Conservation (phyloP, 2,888 invertebrate species). For the Flexamia atlantica region DNA sequence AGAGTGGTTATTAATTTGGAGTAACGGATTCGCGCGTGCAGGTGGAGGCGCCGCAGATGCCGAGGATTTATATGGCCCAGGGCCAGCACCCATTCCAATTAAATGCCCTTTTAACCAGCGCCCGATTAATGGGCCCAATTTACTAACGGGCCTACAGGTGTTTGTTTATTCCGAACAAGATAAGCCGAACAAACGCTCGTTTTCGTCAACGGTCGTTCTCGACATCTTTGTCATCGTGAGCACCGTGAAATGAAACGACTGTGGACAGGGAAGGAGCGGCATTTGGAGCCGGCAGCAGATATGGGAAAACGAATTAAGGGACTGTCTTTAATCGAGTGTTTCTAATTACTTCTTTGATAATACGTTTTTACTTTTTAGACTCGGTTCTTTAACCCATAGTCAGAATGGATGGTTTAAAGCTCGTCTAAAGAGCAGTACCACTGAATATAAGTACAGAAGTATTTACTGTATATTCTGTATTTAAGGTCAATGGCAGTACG, state of each 20-base stretch:
- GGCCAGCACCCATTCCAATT: slow-evolving; percentile 54
- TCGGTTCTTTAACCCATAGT: too few species aligned
- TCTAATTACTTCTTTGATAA: too few species aligned
- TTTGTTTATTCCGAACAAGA: slow-evolving; percentile 56
- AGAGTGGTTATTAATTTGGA: slow-evolving; percentile 54
- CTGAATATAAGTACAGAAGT: too few species aligned
- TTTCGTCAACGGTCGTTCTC: slow-evolving; percentile 22
- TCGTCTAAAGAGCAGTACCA: too few species aligned
- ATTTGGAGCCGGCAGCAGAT: too few species aligned
- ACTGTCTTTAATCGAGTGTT: too few species aligned
- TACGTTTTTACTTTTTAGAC: too few species aligned
- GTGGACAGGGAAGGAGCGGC: not conserved
- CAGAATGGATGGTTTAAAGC: too few species aligned
- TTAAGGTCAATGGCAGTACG: too few species aligned
- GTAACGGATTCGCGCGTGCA: slow-evolving; percentile 48
- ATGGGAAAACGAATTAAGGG: too few species aligned
- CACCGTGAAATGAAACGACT: slow-evolving; percentile 34
- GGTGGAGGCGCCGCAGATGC: slow-evolving; percentile 20
- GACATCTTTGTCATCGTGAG: slow-evolving; percentile 33
- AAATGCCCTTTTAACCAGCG: slow-evolving; percentile 49
- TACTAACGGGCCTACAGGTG: slow-evolving; percentile 57
- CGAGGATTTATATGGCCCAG: slow-evolving; percentile 18
- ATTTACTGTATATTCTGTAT: too few species aligned
- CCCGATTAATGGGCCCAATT: slow-evolving; percentile 55
- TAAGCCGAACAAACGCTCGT: slow-evolving; percentile 24